Evolutionary conservation across 2,888 invertebrate genomes (phyloP).

Genomic region (Phortica okadai): DNA sequence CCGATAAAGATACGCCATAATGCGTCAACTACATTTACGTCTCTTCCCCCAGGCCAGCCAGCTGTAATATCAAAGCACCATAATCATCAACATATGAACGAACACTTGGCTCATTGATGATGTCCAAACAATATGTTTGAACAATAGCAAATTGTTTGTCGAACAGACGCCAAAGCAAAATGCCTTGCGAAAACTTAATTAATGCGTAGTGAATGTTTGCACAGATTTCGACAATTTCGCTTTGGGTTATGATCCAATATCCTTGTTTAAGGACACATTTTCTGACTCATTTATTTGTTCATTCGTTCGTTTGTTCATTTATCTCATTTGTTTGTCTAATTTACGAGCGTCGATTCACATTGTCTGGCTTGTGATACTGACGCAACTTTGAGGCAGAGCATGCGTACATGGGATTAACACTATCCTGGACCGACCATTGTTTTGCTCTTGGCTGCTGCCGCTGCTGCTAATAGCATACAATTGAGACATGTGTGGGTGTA

Average conservation of each 20-base stretch:
- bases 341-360: constrained; percentile 1
- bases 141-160: neutral
- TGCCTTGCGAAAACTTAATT: constrained; percentile 67
- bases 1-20: neutral
- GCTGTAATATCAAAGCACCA: neutral
- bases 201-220: constrained; percentile 62
- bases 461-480: neutral
- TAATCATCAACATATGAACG: too few relatives aligned
- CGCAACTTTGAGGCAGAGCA: constrained; percentile 7
- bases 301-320: constrained; percentile 22
- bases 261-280: constrained; percentile 63
- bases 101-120: neutral
- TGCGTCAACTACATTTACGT: neutral
- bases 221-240: constrained; percentile 65
- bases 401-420: constrained; percentile 15
- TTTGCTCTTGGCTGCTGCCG: neutral
- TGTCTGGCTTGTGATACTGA: neutral
- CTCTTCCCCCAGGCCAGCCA: neutral
- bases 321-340: neutral
- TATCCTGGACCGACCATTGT: neutral
- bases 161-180: neutral
- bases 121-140: too few relatives aligned
- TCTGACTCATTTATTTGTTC: constrained; percentile 61
- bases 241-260: constrained; percentile 68
- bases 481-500: constrained; percentile 5